These are phyloP conservation scores for Watsonalla cultraria DNA, from an alignment of 2,888 invertebrate species.

Conservation along the genomic window DNA sequence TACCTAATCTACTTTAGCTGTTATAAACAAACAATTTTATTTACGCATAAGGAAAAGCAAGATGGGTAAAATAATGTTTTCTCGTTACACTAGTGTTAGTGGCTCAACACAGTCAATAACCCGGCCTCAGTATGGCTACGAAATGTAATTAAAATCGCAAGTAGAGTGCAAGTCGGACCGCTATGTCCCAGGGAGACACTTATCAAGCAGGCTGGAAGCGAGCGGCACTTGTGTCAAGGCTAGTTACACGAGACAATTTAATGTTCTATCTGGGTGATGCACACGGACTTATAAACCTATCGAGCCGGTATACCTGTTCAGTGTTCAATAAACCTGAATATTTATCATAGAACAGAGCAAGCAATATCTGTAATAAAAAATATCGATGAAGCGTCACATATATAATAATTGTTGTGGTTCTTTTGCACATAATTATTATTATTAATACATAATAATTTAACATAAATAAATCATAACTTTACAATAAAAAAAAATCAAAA, in stretches of 20 bases:
- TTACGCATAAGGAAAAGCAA: not conserved
- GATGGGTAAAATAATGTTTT: not conserved
- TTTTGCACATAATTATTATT: too few relatives aligned
- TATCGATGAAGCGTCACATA: not conserved
- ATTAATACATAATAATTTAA: too few relatives aligned
- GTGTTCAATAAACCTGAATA: not conserved
- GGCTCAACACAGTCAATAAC: not conserved
- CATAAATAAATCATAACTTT: too few relatives aligned
- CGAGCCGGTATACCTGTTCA: not conserved
- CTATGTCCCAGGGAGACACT: slow-evolving; percentile 61
- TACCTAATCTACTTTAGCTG: too few relatives aligned
- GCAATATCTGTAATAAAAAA: not conserved
- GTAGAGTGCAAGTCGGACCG: slow-evolving; percentile 66
- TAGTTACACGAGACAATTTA: slow-evolving; percentile 18
- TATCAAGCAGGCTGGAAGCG: slow-evolving; percentile 56
- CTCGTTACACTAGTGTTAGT: not conserved
- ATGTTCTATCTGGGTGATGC: slow-evolving; percentile 23
- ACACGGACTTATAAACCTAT: slow-evolving; percentile 2
- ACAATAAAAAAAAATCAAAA: too few relatives aligned
- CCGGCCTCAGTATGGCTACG: slow-evolving; percentile 25
- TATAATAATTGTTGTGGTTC: too few relatives aligned
- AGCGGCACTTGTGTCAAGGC: slow-evolving; percentile 31
- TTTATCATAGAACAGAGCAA: not conserved
- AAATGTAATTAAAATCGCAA: slow-evolving; percentile 65
- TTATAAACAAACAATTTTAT: not conserved